Base-by-base conservation (phyloP, 2,797 vertebrate genomes). In the Brachyalestes nurse region DNA sequence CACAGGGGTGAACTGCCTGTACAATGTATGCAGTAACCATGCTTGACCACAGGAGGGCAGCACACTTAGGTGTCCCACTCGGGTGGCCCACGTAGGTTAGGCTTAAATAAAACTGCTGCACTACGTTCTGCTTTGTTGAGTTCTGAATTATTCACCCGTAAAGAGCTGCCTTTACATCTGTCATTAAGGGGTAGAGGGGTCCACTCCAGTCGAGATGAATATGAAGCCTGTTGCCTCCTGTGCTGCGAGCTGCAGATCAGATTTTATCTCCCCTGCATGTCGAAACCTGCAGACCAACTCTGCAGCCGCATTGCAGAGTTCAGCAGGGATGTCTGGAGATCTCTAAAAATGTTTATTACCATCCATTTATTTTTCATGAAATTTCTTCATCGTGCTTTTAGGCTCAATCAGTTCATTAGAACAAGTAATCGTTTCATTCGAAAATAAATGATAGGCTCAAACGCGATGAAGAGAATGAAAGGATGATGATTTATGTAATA, bases 251-350 rank as follows among this genome's bases (percentile, higher is more conserved):
- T 69, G 38, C 42, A 80, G 80, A 82, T 80, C 85, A 80, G 76
- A 75, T 83, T 78, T 61, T 76, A 77, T 76, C 80, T 79, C 61
- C 61, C 16, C 42, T 57, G 72, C 83, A 21, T 84, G 85, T 83
- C 79, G 53, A 67, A 79, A 84, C 85, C 78, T 84, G 85, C 38
- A 79, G 45, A 47, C 55, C 62, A 45, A 66, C 65, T 75, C 61
- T 62, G 51, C 60, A 28, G 17, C 67, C 64, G n/a, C 72, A 73
- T 57, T 74, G 13, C 61, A 57, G 62, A 57, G 80, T 78, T 23
- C 77, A 83, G 58, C 64, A 66, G 14, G 21, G 23, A 45, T 61
- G 45, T 61, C 55, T 13, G 0, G 58, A 77, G 49, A 65, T 14
- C 10, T 25, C n/a, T 38, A 21, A 61, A 40, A 12, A 38, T 53